These are phyloP conservation scores for Entomobrya multifasciata DNA, from an alignment of 2,888 invertebrate species.

Conservation along the genomic window DNA sequence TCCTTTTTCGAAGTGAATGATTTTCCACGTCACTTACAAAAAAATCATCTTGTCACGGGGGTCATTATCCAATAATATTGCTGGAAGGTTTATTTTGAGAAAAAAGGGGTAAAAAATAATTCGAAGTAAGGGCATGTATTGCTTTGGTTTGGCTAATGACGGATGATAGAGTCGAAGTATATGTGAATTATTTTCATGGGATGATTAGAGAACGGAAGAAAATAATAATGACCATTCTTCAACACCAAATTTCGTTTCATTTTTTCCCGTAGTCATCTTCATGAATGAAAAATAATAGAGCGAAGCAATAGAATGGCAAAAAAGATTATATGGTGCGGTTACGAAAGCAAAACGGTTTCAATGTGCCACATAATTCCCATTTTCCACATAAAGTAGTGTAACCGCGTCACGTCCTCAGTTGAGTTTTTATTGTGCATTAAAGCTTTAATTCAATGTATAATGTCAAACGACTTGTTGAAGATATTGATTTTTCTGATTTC, in stretches of 20 bases:
- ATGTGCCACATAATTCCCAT: slow-evolving; percentile 5
- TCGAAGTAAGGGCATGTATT: not conserved
- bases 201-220: slow-evolving; percentile 61
- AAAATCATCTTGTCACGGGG: slow-evolving; percentile 55
- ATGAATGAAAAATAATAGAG: not conserved
- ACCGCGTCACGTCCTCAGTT: slow-evolving; percentile 69
- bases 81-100: too few species aligned
- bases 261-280: slow-evolving; percentile 17
- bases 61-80: slow-evolving; percentile 66
- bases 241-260: slow-evolving; percentile 40
- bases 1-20: slow-evolving; percentile 34
- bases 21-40: slow-evolving; percentile 9
- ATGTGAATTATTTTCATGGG: slow-evolving; percentile 28
- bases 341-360: not conserved
- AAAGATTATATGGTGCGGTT: too few species aligned
- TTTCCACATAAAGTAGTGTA: slow-evolving; percentile 67
- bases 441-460: not conserved
- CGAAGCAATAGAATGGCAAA: not conserved
- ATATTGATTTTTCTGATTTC: slow-evolving; percentile 9
- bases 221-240: slow-evolving; percentile 54
- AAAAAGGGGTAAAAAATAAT: too few species aligned
- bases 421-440: not conserved
- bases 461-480: not conserved
- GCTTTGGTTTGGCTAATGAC: not conserved
- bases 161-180: slow-evolving; percentile 13